phyloP scores from a whole-genome alignment of 2,797 vertebrate genomes.

The Amphiprion clarkii region DNA sequence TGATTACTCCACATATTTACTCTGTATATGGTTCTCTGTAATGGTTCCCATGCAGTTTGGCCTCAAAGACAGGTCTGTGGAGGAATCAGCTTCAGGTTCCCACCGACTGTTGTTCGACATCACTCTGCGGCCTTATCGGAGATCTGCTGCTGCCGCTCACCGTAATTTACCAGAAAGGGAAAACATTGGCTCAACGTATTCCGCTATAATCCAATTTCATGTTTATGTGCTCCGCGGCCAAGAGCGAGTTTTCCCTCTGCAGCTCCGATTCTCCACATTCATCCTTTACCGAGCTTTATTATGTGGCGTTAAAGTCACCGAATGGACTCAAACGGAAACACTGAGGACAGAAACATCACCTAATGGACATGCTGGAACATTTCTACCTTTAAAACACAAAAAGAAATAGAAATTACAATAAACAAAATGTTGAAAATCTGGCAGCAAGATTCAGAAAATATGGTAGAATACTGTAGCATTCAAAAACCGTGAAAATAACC shows the following conservation, averaged over 20 bases:
- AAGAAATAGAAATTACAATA: too few relatives aligned
- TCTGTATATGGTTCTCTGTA: conserved; percentile 69
- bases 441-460: too few relatives aligned
- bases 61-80: conserved; percentile 71
- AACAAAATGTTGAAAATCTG: too few relatives aligned
- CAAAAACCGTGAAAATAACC: too few relatives aligned
- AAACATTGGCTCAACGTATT: conserved; percentile 68
- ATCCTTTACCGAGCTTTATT: background rate
- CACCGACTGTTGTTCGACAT: conserved; percentile 50
- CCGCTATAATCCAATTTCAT: conserved; percentile 73
- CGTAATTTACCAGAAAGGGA: conserved; percentile 68
- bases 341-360: too few relatives aligned
- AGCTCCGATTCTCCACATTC: conserved; percentile 21
- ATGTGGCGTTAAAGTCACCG: too few relatives aligned
- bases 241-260: conserved; percentile 49
- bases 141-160: conserved; percentile 61
- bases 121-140: conserved; percentile 65
- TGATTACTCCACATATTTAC: conserved; percentile 68
- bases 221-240: conserved; percentile 50
- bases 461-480: too few relatives aligned
- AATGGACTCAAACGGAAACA: too few relatives aligned
- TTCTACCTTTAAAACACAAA: too few relatives aligned
- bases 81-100: conserved; percentile 48
- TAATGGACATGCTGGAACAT: too few relatives aligned
- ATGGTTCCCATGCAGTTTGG: conserved; percentile 75